These are phyloP conservation scores for Oreochromis mossambicus DNA, from an alignment of 2,797 vertebrate genomes.

Conservation along the genomic window DNA sequence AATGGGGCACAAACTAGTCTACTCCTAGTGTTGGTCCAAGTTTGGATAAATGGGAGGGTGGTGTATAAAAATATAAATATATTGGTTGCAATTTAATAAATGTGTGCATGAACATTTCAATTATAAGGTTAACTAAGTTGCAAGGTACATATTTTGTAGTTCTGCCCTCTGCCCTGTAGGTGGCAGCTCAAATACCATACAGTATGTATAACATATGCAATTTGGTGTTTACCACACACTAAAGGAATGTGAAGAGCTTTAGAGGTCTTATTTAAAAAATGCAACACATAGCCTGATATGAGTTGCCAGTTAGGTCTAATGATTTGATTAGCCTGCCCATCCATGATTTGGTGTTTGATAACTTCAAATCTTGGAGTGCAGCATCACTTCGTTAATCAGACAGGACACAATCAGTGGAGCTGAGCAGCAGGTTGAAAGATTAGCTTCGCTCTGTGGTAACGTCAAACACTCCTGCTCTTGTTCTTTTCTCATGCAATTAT, in stretches of 20 bases:
- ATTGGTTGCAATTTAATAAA: not conserved
- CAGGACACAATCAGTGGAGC: not conserved
- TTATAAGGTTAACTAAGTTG: not conserved
- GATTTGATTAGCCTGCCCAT: not conserved
- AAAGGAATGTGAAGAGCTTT: not conserved
- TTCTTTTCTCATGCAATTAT: constrained; percentile 15
- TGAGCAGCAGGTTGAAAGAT: not conserved
- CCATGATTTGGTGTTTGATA: not conserved
- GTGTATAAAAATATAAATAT: too few relatives aligned
- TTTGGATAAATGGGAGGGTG: not conserved
- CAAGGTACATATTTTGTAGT: not conserved
- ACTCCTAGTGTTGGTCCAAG: not conserved
- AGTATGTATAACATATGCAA: not conserved
- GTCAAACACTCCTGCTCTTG: constrained; percentile 22
- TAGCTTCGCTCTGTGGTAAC: constrained; percentile 22
- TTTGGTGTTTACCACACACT: not conserved
- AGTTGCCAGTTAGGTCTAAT: not conserved
- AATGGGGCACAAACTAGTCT: not conserved
- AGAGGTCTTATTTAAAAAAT: not conserved
- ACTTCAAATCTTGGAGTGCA: not conserved
- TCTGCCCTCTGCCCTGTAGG: not conserved
- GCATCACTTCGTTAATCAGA: not conserved
- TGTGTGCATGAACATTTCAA: not conserved
- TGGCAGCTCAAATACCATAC: not conserved
- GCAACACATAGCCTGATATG: not conserved